A percentile compares a stretch with the other conserved stretches of the same genome.
Conservation (phyloP, 1,140 invertebrate species). For the Paracyclopina nana region DNA sequence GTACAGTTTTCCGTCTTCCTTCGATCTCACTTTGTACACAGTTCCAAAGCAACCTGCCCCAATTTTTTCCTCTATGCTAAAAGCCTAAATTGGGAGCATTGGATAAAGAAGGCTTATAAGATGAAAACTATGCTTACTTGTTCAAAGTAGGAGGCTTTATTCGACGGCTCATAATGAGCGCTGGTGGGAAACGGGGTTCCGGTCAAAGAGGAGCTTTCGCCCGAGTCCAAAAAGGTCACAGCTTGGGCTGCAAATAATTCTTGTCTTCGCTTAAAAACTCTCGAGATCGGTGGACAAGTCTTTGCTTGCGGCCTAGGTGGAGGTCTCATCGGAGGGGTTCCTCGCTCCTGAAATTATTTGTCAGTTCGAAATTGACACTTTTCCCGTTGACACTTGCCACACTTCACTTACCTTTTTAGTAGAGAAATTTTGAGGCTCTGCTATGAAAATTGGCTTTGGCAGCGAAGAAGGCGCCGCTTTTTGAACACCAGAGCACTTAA, state of each 20-base stretch:
- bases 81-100: too few species aligned
- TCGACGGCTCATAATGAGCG: not conserved
- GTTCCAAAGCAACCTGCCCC: slow-evolving; percentile 12
- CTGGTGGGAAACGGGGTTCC: not conserved
- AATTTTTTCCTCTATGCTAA: slow-evolving; percentile 2
- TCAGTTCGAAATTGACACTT: not conserved
- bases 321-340: not conserved
- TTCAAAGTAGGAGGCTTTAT: slow-evolving; percentile 1
- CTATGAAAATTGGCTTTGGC: not conserved
- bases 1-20: not conserved
- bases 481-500: too few species aligned
- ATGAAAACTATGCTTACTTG: too few species aligned
- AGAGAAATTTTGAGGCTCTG: not conserved
- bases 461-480: too few species aligned
- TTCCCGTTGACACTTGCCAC: not conserved
- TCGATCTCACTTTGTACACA: slow-evolving; percentile 1
- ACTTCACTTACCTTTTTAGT: not conserved
- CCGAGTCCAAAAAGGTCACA: slow-evolving; percentile 1
- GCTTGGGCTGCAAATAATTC: not conserved
- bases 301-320: not conserved
- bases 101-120: too few species aligned
- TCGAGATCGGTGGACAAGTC: slow-evolving; percentile 4
- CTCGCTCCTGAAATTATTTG: not conserved
- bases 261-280: not conserved
- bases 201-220: not conserved